Evolutionary conservation across 2,113 vertebrate species (phyloP).

Genomic region (Zapornia atra): DNA sequence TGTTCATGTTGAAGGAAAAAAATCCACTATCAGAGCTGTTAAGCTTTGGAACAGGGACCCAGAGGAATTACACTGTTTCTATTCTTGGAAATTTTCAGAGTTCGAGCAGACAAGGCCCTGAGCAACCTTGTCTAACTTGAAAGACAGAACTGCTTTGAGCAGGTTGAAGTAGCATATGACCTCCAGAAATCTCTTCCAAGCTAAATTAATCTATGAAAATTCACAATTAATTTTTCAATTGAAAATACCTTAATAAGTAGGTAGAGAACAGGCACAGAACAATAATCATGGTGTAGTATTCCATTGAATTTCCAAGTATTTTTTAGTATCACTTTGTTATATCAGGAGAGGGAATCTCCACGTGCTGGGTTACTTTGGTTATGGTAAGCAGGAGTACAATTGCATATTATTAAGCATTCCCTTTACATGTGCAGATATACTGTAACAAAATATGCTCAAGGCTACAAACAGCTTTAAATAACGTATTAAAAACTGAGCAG

Average conservation of each 20-base stretch:
- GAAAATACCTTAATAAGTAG: background rate
- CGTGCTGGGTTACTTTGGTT: background rate
- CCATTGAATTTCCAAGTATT: background rate
- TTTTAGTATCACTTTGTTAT: background rate
- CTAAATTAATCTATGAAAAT: background rate
- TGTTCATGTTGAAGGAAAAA: background rate
- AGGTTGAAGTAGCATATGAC: background rate
- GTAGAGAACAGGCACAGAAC: background rate
- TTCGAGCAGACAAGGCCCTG: background rate
- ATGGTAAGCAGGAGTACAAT: background rate
- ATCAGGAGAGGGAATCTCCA: background rate
- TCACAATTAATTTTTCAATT: background rate
- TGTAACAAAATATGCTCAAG: background rate
- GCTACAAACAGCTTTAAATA: background rate
- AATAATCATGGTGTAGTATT: background rate
- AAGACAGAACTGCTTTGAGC: background rate
- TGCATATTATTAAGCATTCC: background rate
- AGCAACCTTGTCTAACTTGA: background rate
- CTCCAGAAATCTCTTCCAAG: background rate
- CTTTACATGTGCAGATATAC: background rate
- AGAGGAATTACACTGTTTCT: background rate
- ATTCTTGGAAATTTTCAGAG: background rate
- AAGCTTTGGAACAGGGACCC: background rate
- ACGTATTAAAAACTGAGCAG: background rate
- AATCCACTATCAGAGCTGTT: background rate